These are phyloP conservation scores for Holocentrus rufus DNA, from an alignment of 2,797 vertebrate genomes.

Conservation along the genomic window DNA sequence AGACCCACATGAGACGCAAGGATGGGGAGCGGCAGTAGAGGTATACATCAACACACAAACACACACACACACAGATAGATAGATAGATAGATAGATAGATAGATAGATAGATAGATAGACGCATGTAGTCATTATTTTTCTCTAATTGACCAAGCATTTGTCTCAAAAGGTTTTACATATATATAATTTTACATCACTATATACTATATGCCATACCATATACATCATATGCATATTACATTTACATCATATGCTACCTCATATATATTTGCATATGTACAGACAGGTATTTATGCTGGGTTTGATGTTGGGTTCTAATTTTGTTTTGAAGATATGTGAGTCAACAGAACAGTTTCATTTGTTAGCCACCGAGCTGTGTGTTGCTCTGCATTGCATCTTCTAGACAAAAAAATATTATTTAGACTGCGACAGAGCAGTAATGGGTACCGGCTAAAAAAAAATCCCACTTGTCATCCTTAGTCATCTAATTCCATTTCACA, in stretches of 20 bases:
- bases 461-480: constrained; percentile 72
- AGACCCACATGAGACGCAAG: constrained; percentile 68
- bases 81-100: too few relatives aligned
- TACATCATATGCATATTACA: too few relatives aligned
- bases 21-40: constrained; percentile 58
- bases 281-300: neutral
- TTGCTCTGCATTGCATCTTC: neutral
- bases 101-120: too few relatives aligned
- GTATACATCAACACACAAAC: neutral
- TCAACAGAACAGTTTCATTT: constrained; percentile 49
- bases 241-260: too few relatives aligned
- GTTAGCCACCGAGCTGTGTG: constrained; percentile 50
- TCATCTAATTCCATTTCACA: constrained; percentile 70
- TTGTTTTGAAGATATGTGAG: constrained; percentile 48
- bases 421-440: constrained; percentile 62
- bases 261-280: neutral
- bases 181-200: too few relatives aligned
- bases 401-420: constrained; percentile 55
- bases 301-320: neutral
- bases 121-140: too few relatives aligned
- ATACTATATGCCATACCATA: too few relatives aligned
- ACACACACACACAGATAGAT: too few relatives aligned
- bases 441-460: constrained; percentile 66
- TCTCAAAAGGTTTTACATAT: too few relatives aligned
- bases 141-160: too few relatives aligned